Evolutionary conservation across 2,888 invertebrate genomes (phyloP).

Genomic region (Idaea aversata): DNA sequence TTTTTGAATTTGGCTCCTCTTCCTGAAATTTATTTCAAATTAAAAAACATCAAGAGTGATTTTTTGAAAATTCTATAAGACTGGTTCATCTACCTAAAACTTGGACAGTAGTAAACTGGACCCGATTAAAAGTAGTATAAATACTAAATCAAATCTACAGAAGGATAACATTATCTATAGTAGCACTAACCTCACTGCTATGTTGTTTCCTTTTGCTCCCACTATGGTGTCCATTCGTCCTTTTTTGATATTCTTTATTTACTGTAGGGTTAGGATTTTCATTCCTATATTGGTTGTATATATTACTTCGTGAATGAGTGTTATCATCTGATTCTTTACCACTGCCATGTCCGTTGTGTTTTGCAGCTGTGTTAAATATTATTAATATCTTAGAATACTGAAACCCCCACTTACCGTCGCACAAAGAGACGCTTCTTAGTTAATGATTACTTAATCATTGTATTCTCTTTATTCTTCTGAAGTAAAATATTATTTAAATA

Average conservation of each 20-base stretch:
- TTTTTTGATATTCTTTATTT: constrained; percentile 28
- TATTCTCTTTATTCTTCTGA: background rate
- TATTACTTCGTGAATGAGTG: constrained; percentile 38
- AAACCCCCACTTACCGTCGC: background rate
- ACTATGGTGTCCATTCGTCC: constrained; percentile 57
- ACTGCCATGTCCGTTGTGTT: constrained; percentile 62
- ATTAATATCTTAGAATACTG: background rate
- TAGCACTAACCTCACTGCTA: constrained; percentile 64
- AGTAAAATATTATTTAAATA: too few relatives aligned
- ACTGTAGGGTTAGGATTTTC: constrained; percentile 34
- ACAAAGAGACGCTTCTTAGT: background rate
- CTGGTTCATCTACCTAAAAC: background rate
- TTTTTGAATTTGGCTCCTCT: constrained; percentile 56
- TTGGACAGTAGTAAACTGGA: too few relatives aligned
- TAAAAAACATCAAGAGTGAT: background rate
- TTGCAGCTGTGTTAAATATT: constrained; percentile 45
- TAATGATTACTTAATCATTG: background rate
- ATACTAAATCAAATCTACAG: background rate
- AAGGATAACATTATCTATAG: constrained; percentile 15
- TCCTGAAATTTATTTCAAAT: constrained; percentile 44
- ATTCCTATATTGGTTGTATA: constrained; percentile 39
- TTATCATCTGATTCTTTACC: constrained; percentile 63
- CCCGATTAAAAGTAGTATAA: too few relatives aligned
- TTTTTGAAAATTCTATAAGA: background rate
- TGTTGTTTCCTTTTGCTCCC: constrained; percentile 59